Percentiles rank a stretch among this genome's conserved stretches.
Evolutionary conservation across 2,113 vertebrate genomes (phyloP).

Genomic region (Lamprologus speciosus): DNA sequence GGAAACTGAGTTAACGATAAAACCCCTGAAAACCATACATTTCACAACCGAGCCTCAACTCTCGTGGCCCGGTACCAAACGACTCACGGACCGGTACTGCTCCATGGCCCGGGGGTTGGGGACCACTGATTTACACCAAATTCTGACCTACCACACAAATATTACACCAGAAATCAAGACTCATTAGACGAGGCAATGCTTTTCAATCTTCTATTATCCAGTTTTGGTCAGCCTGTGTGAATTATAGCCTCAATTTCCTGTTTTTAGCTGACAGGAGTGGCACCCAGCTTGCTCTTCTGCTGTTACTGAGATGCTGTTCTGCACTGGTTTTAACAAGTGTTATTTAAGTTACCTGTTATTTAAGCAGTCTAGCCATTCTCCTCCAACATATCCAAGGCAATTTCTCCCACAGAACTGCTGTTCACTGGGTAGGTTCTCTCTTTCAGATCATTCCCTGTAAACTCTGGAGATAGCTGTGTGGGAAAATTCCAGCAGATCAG

Average conservation of each 20-base stretch:
- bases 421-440: background rate
- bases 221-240: background rate
- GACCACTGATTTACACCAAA: background rate
- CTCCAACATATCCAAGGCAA: background rate
- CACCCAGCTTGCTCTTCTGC: background rate
- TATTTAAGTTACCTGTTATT: background rate
- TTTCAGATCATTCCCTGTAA: background rate
- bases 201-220: background rate
- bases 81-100: background rate
- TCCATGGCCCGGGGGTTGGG: background rate
- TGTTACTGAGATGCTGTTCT: background rate
- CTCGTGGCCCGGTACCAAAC: background rate
- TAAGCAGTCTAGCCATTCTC: background rate
- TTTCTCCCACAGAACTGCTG: background rate
- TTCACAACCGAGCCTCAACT: background rate
- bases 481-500: background rate
- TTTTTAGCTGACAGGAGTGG: background rate
- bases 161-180: background rate
- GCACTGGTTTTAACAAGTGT: background rate
- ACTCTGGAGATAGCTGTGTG: background rate
- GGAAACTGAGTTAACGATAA: background rate
- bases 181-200: background rate
- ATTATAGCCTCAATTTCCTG: background rate
- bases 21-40: background rate
- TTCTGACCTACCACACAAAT: background rate